phyloP scores from a whole-genome alignment of 2,797 vertebrate species.

The Dromococcyx pavoninus region DNA sequence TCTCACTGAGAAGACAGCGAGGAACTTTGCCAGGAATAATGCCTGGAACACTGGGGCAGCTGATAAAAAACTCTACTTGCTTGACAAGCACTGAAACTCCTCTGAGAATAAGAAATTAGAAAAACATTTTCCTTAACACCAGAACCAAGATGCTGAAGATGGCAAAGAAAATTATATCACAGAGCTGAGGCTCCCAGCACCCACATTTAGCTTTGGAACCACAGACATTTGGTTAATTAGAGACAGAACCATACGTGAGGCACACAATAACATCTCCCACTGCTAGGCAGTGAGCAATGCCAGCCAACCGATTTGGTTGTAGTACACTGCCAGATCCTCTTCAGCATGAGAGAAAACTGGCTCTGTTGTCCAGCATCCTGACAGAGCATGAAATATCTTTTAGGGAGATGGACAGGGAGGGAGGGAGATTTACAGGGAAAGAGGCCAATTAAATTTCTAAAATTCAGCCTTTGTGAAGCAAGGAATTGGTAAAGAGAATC shows the following conservation, averaged over 20 bases:
- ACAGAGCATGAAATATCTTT: constrained; percentile 25
- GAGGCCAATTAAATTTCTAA: background rate
- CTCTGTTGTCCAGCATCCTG: constrained; percentile 20
- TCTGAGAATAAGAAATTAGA: background rate
- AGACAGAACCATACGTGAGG: constrained; percentile 34
- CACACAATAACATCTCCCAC: background rate
- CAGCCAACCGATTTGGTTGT: background rate
- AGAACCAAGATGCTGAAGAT: constrained; percentile 12
- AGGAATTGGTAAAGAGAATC: background rate
- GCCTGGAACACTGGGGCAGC: background rate
- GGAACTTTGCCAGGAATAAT: background rate
- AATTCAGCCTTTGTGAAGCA: background rate
- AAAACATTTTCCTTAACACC: background rate
- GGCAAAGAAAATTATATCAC: background rate
- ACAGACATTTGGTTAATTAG: background rate
- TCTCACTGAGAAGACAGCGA: background rate
- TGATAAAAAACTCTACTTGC: background rate
- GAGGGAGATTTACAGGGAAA: background rate
- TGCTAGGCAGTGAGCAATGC: constrained; percentile 7
- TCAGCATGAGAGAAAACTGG: background rate
- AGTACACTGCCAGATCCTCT: background rate
- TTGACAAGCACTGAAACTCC: background rate
- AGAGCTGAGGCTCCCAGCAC: background rate
- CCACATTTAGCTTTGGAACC: constrained; percentile 9
- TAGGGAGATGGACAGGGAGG: background rate